Base-by-base conservation (phyloP, 2,113 vertebrate genomes). In the Pycnonotus jocosus region DNA sequence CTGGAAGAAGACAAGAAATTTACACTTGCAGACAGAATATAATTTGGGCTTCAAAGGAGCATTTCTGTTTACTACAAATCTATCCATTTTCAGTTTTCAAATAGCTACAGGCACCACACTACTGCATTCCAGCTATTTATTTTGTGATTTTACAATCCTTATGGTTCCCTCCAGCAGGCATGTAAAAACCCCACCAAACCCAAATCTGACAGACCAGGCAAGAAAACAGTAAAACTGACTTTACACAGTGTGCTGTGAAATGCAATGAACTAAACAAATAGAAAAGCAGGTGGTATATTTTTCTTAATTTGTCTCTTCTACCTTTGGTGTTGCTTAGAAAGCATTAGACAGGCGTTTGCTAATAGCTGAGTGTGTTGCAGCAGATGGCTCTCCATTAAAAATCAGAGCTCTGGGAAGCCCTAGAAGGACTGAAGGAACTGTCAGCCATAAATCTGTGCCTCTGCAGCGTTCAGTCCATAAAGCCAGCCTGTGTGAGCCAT, bases 381-480 rank as follows among this genome's bases (percentile, higher is more conserved):
- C 87, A 95, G 95, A 95, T 93, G 86, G 86, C 60, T 17, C 54
- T 79, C 89, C 66, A 82, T 85, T 89, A 87, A 90, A 89, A 93
- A 87, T 35, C 61, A 71, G 69, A 69, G 84, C 66, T 84, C 87
- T 71, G 54, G 54, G 72, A 93, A 89, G 48, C 54, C 64, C 86
- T 61, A 30, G n/a, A 44, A 76, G 77, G 37, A 56, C 68, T 33
- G 57, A 79, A 71, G 65, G 50, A 91, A 22, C 70, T 57, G 65
- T 65, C 89, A 60, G 51, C 60, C 53, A 53, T 2, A 2, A 57
- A 50, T 54, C 76, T 92, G 61, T 71, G 27, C 12, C 37, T 69
- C 45, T 20, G 21, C 81, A 72, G 61, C 77, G 72, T 40, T 64
- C 61, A 48, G 16, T 30, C 61, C 33, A 3, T 60, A 62, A 79